These are phyloP conservation scores for Echinops telfairi DNA, from an alignment of 2,113 vertebrate species.

Conservation along the genomic window DNA sequence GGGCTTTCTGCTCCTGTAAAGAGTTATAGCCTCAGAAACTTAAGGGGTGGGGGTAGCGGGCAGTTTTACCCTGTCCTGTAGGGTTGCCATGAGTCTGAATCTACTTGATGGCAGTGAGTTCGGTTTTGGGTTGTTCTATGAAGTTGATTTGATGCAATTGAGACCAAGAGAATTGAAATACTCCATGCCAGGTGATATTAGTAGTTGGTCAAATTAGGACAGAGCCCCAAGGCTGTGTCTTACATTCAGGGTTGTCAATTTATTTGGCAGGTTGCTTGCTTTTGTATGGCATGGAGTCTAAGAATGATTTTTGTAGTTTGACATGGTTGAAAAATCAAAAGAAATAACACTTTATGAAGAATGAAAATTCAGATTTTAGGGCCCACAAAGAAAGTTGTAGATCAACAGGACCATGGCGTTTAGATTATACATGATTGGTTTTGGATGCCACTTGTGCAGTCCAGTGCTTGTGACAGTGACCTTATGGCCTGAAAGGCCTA, in stretches of 20 bases:
- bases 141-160: neutral
- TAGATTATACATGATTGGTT: constrained; percentile 1
- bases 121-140: neutral
- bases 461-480: neutral
- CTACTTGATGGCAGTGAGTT: no score
- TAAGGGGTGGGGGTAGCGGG: no score
- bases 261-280: neutral
- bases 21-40: no score
- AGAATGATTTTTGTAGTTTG: constrained; percentile 11
- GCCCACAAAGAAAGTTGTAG: constrained; percentile 7
- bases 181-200: neutral
- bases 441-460: neutral
- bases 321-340: constrained; percentile 28
- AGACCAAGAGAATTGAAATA: constrained; percentile 25
- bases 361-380: constrained; percentile 40
- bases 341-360: constrained; percentile 32
- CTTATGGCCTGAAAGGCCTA: neutral
- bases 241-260: neutral
- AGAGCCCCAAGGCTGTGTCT: constrained; percentile 3
- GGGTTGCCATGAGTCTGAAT: no score
- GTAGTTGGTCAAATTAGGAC: neutral
- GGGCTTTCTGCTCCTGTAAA: no score
- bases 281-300: neutral
- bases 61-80: no score
- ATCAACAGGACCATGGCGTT: neutral